A percentile compares a stretch with the other conserved stretches of the same genome.
Conservation (phyloP, 2,797 vertebrate genomes). For the Phalanger gymnotis region DNA sequence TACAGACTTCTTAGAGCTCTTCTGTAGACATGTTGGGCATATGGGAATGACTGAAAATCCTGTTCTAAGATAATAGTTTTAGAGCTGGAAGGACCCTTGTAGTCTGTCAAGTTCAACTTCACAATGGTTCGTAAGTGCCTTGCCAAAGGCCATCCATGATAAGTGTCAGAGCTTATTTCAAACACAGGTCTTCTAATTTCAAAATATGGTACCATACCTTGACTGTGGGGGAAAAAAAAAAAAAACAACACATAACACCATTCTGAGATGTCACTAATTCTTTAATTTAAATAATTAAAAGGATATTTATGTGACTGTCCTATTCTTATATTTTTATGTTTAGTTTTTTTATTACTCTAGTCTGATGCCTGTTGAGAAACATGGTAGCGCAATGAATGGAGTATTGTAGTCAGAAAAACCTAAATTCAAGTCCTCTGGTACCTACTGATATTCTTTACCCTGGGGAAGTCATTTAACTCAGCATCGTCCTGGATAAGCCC, state of each 20-base stretch:
- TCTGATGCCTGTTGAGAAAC: too few species aligned
- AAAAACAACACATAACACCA: background rate
- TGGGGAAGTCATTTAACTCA: too few species aligned
- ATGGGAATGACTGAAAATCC: background rate
- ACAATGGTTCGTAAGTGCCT: background rate
- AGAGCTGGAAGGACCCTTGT: background rate
- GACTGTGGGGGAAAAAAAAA: background rate
- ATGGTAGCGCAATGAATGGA: too few species aligned
- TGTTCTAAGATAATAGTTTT: background rate
- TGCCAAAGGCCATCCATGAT: background rate
- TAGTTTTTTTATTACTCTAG: too few species aligned
- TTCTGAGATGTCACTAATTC: background rate
- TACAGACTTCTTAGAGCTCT: background rate
- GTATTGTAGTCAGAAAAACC: too few species aligned
- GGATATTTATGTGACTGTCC: background rate
- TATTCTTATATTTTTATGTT: background rate
- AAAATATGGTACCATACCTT: background rate
- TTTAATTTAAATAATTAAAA: background rate
- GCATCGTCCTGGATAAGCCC: too few species aligned
- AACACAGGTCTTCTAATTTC: background rate
- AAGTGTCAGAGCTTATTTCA: background rate
- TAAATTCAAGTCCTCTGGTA: too few species aligned
- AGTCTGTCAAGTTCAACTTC: background rate
- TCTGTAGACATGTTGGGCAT: background rate
- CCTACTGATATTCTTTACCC: too few species aligned